A percentile compares a stretch with the other conserved stretches of the same genome.
phyloP scores from a whole-genome alignment of 2,797 vertebrate species.

The Taeniopygia guttata region DNA sequence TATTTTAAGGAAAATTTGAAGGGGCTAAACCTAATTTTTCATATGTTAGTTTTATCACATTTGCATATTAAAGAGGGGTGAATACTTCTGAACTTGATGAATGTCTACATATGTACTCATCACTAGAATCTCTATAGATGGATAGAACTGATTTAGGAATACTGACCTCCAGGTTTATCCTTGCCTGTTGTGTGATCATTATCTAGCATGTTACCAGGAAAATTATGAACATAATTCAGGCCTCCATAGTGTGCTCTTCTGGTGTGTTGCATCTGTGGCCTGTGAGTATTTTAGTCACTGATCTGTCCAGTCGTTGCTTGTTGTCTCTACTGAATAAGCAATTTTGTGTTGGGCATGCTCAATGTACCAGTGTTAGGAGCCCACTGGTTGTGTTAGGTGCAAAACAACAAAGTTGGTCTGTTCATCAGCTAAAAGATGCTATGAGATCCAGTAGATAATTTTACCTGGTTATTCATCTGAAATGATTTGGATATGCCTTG shows the following conservation, averaged over 20 bases:
- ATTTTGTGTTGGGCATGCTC: neutral
- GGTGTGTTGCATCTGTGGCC: neutral
- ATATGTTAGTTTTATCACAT: neutral
- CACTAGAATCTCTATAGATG: neutral
- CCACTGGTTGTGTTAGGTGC: neutral
- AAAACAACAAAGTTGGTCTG: neutral
- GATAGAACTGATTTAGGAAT: neutral
- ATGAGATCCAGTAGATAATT: neutral
- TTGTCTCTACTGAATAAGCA: neutral
- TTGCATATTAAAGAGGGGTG: neutral
- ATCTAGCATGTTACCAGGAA: neutral
- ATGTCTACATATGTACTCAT: neutral
- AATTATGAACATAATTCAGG: neutral
- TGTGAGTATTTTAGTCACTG: neutral
- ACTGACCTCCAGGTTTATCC: neutral
- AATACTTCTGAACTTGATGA: neutral
- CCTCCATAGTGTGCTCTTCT: neutral
- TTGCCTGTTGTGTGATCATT: neutral
- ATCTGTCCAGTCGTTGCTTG: neutral
- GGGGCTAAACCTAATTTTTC: neutral
- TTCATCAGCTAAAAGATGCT: neutral
- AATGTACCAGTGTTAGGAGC: neutral
- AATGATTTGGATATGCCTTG: neutral
- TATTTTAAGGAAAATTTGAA: neutral
- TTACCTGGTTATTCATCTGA: neutral